Conservation (phyloP, 2,797 vertebrate genomes). For the Lacerta viridis region DNA sequence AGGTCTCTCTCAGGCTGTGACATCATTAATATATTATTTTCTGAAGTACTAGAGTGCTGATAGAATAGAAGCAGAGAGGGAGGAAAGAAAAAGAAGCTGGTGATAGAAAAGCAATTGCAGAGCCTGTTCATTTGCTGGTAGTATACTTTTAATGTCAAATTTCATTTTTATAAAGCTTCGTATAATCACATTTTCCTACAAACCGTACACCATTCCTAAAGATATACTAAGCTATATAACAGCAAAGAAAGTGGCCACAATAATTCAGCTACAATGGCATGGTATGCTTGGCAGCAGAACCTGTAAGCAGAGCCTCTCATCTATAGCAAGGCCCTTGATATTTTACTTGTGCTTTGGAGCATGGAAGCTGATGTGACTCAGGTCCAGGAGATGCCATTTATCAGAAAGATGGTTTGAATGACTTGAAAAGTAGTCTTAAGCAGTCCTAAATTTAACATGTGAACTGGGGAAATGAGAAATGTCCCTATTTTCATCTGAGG, state of each 20-base stretch:
- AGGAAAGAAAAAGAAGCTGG: conserved; percentile 33
- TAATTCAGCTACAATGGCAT: neutral
- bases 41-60: conserved; percentile 50
- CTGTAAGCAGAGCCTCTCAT: neutral
- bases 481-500: too few species aligned
- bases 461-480: neutral
- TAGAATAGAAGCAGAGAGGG: conserved; percentile 46
- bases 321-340: neutral
- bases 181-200: conserved; percentile 3
- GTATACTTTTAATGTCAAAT: neutral
- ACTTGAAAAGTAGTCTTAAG: neutral
- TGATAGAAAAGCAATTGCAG: conserved; percentile 35
- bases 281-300: neutral
- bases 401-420: neutral
- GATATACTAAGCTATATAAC: neutral
- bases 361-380: neutral
- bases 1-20: conserved; percentile 42
- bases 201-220: neutral
- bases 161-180: conserved; percentile 11
- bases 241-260: neutral
- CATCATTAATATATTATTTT: conserved; percentile 59
- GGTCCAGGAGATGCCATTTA: neutral
- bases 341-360: neutral
- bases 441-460: neutral
- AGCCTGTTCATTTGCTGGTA: conserved; percentile 43